Percentiles rank a stretch among this genome's conserved stretches.
These are phyloP conservation scores for Unio pictorum DNA, from an alignment of 2,888 invertebrate species.

Conservation along the genomic window DNA sequence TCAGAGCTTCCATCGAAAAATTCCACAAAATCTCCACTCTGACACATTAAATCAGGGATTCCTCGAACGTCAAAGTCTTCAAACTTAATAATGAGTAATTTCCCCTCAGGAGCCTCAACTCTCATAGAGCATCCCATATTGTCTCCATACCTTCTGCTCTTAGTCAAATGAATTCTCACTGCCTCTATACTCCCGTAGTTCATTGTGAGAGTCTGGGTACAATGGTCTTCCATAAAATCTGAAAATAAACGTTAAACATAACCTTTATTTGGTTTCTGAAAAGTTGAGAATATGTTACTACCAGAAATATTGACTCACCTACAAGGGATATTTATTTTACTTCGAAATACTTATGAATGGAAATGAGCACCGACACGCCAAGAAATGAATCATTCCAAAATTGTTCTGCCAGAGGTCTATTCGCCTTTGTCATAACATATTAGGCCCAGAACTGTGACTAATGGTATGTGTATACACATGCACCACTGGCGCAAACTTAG, in stretches of 20 bases:
- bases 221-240: constrained; percentile 37
- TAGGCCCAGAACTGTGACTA: no score
- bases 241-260: constrained; percentile 1
- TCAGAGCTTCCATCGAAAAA: constrained; percentile 25
- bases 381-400: no score
- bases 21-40: constrained; percentile 27
- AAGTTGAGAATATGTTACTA: no score
- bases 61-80: constrained; percentile 22
- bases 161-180: constrained; percentile 22
- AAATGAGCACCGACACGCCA: no score
- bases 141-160: constrained; percentile 21
- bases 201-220: constrained; percentile 32
- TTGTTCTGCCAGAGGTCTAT: no score
- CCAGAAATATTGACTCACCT: no score
- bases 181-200: constrained; percentile 28
- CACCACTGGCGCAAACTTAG: no score
- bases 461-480: no score
- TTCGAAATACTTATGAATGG: no score
- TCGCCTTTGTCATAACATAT: no score
- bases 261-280: no score
- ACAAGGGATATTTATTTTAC: no score
- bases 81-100: constrained; percentile 20
- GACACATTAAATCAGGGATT: constrained; percentile 16
- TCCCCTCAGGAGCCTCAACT: constrained; percentile 32
- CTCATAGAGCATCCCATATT: constrained; percentile 35